Base-by-base conservation (phyloP, 2,888 invertebrate genomes). In the Synanthedon formicaeformis region DNA sequence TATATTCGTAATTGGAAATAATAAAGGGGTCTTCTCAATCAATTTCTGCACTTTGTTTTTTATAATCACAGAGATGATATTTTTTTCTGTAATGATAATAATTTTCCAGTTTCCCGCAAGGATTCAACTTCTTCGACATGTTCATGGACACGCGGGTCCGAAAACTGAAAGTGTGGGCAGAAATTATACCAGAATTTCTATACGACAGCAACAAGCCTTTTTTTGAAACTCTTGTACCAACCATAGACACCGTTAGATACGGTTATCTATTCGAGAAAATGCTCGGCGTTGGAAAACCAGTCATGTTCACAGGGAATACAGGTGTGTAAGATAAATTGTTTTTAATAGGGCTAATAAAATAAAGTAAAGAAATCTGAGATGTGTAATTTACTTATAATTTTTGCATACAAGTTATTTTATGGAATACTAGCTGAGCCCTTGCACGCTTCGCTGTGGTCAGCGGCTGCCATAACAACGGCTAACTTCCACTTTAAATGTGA, bases 141-240 rank as follows among this genome's bases (percentile, higher is more conserved):
- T 95, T 89, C 61, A 89, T 96, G 68, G 93, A 96, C 71, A 89
- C 92, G 48, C 90, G 90, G 54, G 86, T 85, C n/a, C 89, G 91
- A 55, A 88, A 89, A 51, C 89, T 96, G 76, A 94, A 94, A 63
- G 78, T 88, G 6, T 97, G 96, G 96, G 88, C 90, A n/a, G 91
- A 91, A 53, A 91, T 95, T 41, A 92, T 95, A 59, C 93, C 96
- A 0, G 65, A 81, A 1, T 97, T 96, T 69, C 60, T 80, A 2
- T 97, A 94, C 66, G 90, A 93, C 68, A 79, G 88, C 12, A 82
- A 90, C 1, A 81, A 89, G 27, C 94, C 96, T 1, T 97, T 96
- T 80, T 96, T 96, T 68, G 96, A 97, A 68, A 94, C 95, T 70
- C 86, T 96, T 8, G 96, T 97, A 8, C 97, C 96, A 0, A 97